Evolutionary conservation across 1,140 invertebrate genomes (phyloP), one percentile per base, ranked within the genome.

Genomic region (Bombus pyrosoma): DNA sequence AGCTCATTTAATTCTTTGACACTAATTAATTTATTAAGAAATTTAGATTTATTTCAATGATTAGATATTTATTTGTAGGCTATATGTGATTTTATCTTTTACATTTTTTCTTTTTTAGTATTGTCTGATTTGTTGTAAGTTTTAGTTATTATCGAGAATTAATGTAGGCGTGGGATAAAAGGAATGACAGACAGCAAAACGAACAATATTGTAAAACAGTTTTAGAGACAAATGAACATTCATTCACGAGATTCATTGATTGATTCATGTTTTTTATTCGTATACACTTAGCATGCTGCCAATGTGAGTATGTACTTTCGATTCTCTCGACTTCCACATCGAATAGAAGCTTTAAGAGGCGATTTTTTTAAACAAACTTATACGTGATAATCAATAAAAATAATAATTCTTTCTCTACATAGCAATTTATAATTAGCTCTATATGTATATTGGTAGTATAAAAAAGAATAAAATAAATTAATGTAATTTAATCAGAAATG

Each of bases 391-490:
- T 25, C 53, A 53, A 53, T 13, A 74, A 74, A 43, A 73, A 43
- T 74, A 75, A 53, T 34, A 25, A 75, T 77, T 85, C 64, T 77
- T 88, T 88, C 34, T 69, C 43, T 66, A 75, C 32, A 57, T 77
- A 32, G 22, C 1, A 69, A 28, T 77, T 83, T 83, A 15, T 77
- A 83, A 78, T 53, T 66, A 83, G 47, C 34, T 83, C 10, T 34
- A 69, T 18, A 78, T 57, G 2, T 57, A 77, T 28, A 69, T 2
- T 34, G 13, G 64, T 41, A 37, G 37, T 53, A 83, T 34, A 84
- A 72, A 78, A 71, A 34, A 1, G 9, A 12, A 6, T 41, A 86
- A 89, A 74, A 77, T 85, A 77, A 73, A 85, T 71, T 81, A 85
- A 87, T 28, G 43, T 68, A n/a, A 72, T 8, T 76, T 10, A 37